phyloP scores from a whole-genome alignment of 2,113 vertebrate species.

The Odontesthes bonariensis region DNA sequence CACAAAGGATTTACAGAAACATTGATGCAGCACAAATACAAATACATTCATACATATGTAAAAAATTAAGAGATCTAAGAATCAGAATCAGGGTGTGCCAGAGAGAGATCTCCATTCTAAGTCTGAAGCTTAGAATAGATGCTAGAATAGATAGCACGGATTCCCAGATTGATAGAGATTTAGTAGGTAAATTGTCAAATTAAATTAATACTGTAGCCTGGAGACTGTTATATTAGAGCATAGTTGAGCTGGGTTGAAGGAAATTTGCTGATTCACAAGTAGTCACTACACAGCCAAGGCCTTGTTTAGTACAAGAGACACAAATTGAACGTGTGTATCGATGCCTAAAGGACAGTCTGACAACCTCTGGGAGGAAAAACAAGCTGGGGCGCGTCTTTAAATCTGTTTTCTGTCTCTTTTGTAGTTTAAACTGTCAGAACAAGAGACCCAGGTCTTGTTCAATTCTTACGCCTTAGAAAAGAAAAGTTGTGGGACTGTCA shows the following conservation, averaged over 20 bases:
- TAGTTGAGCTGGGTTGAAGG: constrained; percentile 4
- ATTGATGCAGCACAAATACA: background rate
- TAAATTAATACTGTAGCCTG: background rate
- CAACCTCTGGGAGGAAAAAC: constrained; percentile 54
- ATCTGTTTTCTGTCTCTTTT: constrained; percentile 61
- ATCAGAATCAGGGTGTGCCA: background rate
- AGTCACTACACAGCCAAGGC: constrained; percentile 49
- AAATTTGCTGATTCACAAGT: constrained; percentile 59
- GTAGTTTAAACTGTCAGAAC: constrained; percentile 68
- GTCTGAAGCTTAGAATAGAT: background rate
- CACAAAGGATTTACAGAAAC: constrained; percentile 1
- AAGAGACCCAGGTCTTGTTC: constrained; percentile 23
- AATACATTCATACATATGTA: background rate
- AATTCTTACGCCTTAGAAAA: constrained; percentile 12
- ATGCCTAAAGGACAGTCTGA: constrained; percentile 75
- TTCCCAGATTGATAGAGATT: background rate
- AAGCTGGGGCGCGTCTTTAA: constrained; percentile 54
- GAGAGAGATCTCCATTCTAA: background rate
- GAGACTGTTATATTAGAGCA: background rate
- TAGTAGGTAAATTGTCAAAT: constrained; percentile 6
- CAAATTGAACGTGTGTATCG: constrained; percentile 60
- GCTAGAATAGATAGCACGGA: background rate
- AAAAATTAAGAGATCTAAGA: constrained; percentile 1
- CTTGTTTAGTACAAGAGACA: constrained; percentile 53
- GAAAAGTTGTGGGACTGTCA: constrained; percentile 41